Percentiles rank a stretch among this genome's conserved stretches.
Evolutionary conservation across 2,888 invertebrate genomes (phyloP).

Genomic region (Leucophenga montana): DNA sequence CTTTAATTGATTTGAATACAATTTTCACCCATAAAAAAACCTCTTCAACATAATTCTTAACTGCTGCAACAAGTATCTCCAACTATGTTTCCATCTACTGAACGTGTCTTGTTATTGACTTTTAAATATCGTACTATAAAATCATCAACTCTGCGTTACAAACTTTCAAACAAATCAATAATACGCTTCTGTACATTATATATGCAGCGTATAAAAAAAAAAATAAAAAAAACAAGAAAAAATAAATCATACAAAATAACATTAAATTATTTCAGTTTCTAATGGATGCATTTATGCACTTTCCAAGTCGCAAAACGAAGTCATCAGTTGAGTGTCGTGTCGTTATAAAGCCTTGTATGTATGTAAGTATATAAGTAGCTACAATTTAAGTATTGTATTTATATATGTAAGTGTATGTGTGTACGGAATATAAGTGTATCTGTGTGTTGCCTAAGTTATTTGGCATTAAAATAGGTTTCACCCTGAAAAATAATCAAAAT

Average conservation of each 20-base stretch:
- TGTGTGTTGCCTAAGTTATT: conserved; percentile 20
- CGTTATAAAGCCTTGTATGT: not conserved
- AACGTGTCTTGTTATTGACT: too few species aligned
- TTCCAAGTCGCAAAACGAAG: not conserved
- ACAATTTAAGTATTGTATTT: conserved; percentile 10
- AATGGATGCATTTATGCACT: conserved; percentile 24
- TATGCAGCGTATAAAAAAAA: not conserved
- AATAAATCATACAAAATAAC: conserved; percentile 5
- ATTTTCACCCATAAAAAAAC: too few species aligned
- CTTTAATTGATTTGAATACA: too few species aligned
- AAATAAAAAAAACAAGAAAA: too few species aligned
- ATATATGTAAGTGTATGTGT: not conserved
- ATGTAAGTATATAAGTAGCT: not conserved
- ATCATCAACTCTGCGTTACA: too few species aligned
- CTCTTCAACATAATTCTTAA: too few species aligned
- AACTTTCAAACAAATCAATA: too few species aligned
- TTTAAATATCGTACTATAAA: too few species aligned
- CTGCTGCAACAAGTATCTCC: too few species aligned
- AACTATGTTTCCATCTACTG: too few species aligned
- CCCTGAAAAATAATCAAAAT: conserved; percentile 1
- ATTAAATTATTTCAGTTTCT: conserved; percentile 22
- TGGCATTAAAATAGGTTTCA: conserved; percentile 8
- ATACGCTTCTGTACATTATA: too few species aligned
- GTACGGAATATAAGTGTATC: not conserved
- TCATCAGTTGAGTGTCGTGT: conserved; percentile 30